Evolutionary conservation across 2,113 vertebrate genomes (phyloP), one percentile per base, ranked within the genome.

Genomic region (Pseudorhombus dupliciocellatus): DNA sequence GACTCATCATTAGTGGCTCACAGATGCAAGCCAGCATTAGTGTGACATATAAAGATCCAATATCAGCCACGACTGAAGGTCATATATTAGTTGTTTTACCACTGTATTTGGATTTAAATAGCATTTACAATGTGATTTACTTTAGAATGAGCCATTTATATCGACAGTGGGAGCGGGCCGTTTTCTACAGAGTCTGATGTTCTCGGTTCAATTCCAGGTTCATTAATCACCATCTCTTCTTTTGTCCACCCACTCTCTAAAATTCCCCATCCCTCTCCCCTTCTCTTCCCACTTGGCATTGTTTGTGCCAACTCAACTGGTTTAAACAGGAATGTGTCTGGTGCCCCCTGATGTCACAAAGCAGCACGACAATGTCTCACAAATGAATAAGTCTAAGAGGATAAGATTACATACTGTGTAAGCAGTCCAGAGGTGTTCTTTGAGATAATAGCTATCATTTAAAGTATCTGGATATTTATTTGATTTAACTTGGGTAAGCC

Each of bases 1-100:
- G 74, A 59, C 76, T 81, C 84, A 46, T 89, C 88, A 90, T 91
- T 90, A 92, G 88, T 60, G 26, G 30, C 75, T 75, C 69, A 44
- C 59, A 81, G 64, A 71, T 68, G 58, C 65, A 60, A 20, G 7
- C 66, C 57, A 77, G 73, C 25, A 75, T 73, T 31, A 37, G 16
- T 55, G 46, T 3, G 4, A n/a, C 10, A 53, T 54, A 46, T n/a
- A 34, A 7, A 0, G 11, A 20, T 63, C 73, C 75, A 64, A 8
- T 64, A 70, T 56, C 54, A 15, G 12, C 6, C 9, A 46, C 55
- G 24, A 81, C 21, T 37, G 28, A 40, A 70, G 60, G 61, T 67
- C 28, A 56, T 46, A 71, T 82, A 77, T 60, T 6, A 78, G 59
- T n/a, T 21, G 46, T 70, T 70, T 81, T 30, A 75, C 56, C 30